phyloP scores from a whole-genome alignment of 2,113 vertebrate species.

The Triplophysa rosa region DNA sequence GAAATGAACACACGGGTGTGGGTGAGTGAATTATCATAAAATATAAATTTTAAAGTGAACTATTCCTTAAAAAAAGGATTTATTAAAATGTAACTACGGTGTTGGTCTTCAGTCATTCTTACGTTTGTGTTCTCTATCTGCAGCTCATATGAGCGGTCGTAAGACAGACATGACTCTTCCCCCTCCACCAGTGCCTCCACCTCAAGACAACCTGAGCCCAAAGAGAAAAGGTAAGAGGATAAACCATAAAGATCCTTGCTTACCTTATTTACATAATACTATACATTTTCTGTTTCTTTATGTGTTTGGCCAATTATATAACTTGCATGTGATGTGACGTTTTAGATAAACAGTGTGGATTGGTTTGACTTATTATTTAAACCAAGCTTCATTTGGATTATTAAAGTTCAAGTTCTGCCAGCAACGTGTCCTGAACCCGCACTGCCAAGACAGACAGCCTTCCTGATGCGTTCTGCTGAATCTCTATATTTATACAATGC shows the following conservation, averaged over 20 bases:
- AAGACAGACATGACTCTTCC: constrained; percentile 75
- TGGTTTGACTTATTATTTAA: too few relatives aligned
- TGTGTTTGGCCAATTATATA: too few relatives aligned
- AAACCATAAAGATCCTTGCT: not conserved
- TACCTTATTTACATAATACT: not conserved
- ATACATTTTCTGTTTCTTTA: too few relatives aligned
- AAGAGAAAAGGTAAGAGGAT: constrained; percentile 66
- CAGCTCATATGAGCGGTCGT: constrained; percentile 84
- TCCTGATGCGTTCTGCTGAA: not conserved
- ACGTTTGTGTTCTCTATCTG: constrained; percentile 24
- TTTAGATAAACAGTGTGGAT: too few relatives aligned
- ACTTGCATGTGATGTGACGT: too few relatives aligned
- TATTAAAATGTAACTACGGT: too few relatives aligned
- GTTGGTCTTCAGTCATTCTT: not conserved
- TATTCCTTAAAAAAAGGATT: too few relatives aligned
- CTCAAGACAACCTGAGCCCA: constrained; percentile 70
- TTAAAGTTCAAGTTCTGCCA: not conserved
- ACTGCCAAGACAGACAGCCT: too few relatives aligned
- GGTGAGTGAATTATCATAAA: too few relatives aligned
- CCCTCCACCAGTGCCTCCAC: constrained; percentile 71
- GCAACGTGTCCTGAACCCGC: not conserved
- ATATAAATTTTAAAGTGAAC: too few relatives aligned
- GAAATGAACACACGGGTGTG: too few relatives aligned
- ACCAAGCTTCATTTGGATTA: too few relatives aligned
- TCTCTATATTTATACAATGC: not conserved